Evolutionary conservation across 2,113 vertebrate genomes (phyloP), one percentile per base, ranked within the genome.

Genomic region (Ifrita kowaldi): DNA sequence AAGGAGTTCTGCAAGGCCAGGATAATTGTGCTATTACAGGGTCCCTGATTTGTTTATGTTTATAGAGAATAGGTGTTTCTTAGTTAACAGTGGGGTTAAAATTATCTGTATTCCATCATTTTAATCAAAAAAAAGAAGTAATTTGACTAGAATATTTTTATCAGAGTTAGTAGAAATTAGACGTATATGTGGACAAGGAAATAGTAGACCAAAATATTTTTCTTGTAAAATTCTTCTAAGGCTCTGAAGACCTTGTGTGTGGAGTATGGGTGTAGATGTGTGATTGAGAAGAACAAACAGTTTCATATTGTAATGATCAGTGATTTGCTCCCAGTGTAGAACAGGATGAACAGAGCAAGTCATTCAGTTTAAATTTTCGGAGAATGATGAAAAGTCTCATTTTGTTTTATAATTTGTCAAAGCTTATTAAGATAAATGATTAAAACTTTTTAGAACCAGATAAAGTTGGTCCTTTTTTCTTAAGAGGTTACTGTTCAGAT

Each of bases 361-460:
- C 2, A 59, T 49, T 82, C 11, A 37, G 10, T 55, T 56, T 81
- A 53, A 84, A 87, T 24, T 86, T 94, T 37, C 6, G 16, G 30
- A 64, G 11, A 75, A 53, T 0, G 1, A 75, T 59, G 22, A 63
- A 15, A 67, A 84, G 2, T 30, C 6, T 78, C 3, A 32, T 60
- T 89, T 81, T 69, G 41, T 79, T 94, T 88, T 62, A 27, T 21
- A 79, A 16, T 79, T 83, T 78, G 50, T 70, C 33, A 80, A 53
- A 93, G 2, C 1, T 76, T 89, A 26, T 60, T 30, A 76, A 70
- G 35, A 26, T 62, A 83, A 94, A 79, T 32, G 9, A 69, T 47
- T 63, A 82, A 67, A 71, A 64, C 5, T 9, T 81, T 44, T 82
- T 30, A 65, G 87, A 93, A 80, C 3, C 46, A 84, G 37, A 53